Percentiles rank a stretch among this genome's conserved stretches.
phyloP scores from a whole-genome alignment of 2,113 vertebrate genomes.

The Dromiciops gliroides region DNA sequence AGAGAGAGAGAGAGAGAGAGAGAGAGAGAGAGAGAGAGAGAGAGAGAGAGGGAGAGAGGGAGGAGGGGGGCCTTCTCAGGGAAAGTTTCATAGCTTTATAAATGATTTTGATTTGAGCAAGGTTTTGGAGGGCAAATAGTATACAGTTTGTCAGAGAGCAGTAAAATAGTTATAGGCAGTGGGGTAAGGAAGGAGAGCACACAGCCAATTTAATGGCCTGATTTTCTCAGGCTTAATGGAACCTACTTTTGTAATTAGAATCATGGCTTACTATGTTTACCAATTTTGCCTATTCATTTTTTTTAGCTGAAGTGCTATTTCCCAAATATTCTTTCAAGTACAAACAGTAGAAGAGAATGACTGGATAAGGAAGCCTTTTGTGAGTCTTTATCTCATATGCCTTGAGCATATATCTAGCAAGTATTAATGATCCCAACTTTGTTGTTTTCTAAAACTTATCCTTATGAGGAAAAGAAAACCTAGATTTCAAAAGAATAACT shows the following conservation, averaged over 20 bases:
- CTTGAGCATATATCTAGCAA: neutral
- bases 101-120: conserved; percentile 3
- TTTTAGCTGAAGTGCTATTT: conserved; percentile 11
- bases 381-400: neutral
- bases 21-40: too few relatives aligned
- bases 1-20: too few relatives aligned
- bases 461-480: conserved; percentile 65
- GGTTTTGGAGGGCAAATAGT: neutral
- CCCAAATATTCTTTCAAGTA: neutral
- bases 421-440: neutral
- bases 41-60: too few relatives aligned
- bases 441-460: conserved; percentile 73
- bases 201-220: neutral
- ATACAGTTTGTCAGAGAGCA: neutral
- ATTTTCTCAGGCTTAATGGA: conserved; percentile 26
- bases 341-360: conserved; percentile 3
- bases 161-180: too few relatives aligned
- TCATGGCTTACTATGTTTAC: neutral
- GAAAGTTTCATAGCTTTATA: neutral
- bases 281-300: neutral
- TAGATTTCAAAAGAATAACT: conserved; percentile 67
- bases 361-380: neutral
- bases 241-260: conserved; percentile 6
- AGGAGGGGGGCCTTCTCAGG: too few relatives aligned
- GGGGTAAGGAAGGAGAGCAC: too few relatives aligned